These are phyloP conservation scores for Parambassis ranga DNA, from an alignment of 2,797 vertebrate genomes.

Conservation along the genomic window DNA sequence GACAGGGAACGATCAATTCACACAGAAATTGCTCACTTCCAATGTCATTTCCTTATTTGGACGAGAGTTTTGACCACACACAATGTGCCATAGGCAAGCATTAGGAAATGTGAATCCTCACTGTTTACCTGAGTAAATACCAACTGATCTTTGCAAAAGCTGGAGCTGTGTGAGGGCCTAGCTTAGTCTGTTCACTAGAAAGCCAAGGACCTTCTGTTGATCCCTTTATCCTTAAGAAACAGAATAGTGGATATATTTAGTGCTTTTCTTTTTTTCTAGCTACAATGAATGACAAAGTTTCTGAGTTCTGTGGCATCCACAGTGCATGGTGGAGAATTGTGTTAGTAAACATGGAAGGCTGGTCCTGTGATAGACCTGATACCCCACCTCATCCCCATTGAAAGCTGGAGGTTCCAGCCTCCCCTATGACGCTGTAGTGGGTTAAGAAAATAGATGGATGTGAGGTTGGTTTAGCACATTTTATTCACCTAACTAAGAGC, in stretches of 20 bases:
- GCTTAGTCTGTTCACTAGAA: slow-evolving; percentile 7
- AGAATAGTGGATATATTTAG: no score
- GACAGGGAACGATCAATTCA: slow-evolving; percentile 7
- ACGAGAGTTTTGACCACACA: slow-evolving; percentile 14
- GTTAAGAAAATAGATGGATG: no score
- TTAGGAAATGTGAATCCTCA: background rate
- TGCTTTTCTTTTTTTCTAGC: no score
- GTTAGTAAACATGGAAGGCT: no score
- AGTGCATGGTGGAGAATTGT: no score
- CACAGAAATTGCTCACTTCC: slow-evolving; percentile 24
- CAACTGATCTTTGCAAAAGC: slow-evolving; percentile 21
- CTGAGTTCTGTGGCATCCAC: no score
- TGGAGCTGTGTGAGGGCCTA: slow-evolving; percentile 5
- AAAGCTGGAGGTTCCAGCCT: no score
- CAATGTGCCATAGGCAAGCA: slow-evolving; percentile 9
- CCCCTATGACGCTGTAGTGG: no score
- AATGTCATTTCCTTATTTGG: slow-evolving; percentile 11
- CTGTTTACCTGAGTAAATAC: slow-evolving; percentile 10
- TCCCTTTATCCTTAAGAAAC: no score
- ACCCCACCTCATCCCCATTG: no score
- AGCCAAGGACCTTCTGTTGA: background rate
- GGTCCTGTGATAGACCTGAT: no score
- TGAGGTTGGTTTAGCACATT: slow-evolving; percentile 42
- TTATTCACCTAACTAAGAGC: slow-evolving; percentile 65
- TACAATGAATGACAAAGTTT: no score